These are phyloP conservation scores for Cryptocephalus moraei DNA, from an alignment of 2,888 invertebrate genomes.

Conservation along the genomic window DNA sequence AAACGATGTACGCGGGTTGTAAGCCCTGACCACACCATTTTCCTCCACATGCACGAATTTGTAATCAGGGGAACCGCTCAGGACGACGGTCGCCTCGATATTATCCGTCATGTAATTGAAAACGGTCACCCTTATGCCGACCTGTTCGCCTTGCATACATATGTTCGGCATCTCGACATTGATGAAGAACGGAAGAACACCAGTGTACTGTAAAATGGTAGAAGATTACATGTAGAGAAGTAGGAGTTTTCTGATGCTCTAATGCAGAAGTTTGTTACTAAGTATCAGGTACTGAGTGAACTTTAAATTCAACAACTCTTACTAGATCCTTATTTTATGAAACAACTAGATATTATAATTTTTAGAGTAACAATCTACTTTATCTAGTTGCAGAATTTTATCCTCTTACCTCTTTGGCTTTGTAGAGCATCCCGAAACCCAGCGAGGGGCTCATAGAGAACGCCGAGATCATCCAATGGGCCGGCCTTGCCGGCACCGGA, in stretches of 20 bases:
- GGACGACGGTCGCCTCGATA: conserved; percentile 79
- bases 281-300: too few relatives aligned
- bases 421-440: conserved; percentile 79
- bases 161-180: conserved; percentile 82
- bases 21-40: conserved; percentile 76
- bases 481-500: conserved; percentile 74
- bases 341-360: too few relatives aligned
- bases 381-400: too few relatives aligned
- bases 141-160: conserved; percentile 76
- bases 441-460: conserved; percentile 79
- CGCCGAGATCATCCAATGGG: conserved; percentile 88
- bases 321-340: too few relatives aligned
- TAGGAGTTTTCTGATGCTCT: neutral
- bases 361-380: too few relatives aligned
- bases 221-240: neutral
- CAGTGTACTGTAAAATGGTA: conserved; percentile 56
- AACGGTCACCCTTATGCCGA: conserved; percentile 83
- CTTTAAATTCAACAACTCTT: too few relatives aligned
- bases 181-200: conserved; percentile 88
- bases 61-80: conserved; percentile 75
- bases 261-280: too few relatives aligned
- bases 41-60: conserved; percentile 88
- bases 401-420: conserved; percentile 57
- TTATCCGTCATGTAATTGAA: conserved; percentile 87
- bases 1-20: conserved; percentile 80